Evolutionary conservation across 2,113 vertebrate genomes (phyloP), one percentile per base, ranked within the genome.

Genomic region (Myrmecobius fasciatus): DNA sequence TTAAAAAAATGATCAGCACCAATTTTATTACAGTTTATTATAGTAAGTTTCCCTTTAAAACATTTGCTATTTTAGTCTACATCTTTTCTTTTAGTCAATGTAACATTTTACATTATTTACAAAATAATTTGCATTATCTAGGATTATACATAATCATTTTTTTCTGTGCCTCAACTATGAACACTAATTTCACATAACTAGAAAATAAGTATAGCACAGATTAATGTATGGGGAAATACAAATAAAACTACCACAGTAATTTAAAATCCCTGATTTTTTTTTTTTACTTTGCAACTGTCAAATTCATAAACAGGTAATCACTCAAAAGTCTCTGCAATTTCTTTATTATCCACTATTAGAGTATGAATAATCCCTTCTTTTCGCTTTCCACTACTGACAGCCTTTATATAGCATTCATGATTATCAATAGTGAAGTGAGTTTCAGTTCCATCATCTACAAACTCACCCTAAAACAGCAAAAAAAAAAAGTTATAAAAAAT

Each of bases 381-480:
- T 93, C 99, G 98, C 98, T 99, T 99, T 6, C 99, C 99, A n/a
- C 99, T 99, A 95, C 99, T 99, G 97, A 99, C 99, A 0, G 99
- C 99, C 96, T 99, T 99, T 97, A 99, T 99, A 95, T 98, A 99
- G 98, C 99, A 99, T 97, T 99, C 99, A 90, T 99, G 99, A 91
- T 99, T 98, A 47, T 99, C 99, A 2, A 99, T 97, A 3, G 97
- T 99, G 98, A 99, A 99, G 98, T 99, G 99, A 0, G 99, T 99
- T 98, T 99, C 99, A 9, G 99, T 99, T 83, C 99, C 99, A 3
- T 99, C 99, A 0, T 99, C 99, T 94, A 99, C 99, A 98, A 99
- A 99, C 98, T 99, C 99, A n/a, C 99, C 99, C 99, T 99, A 95
- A 53, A 88, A 88, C 53, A 93, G 88, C 28, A 91, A 52, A 53